Evolutionary conservation across 2,888 invertebrate species (phyloP), one percentile per base, ranked within the genome.

Genomic region (Aphrophora alni): DNA sequence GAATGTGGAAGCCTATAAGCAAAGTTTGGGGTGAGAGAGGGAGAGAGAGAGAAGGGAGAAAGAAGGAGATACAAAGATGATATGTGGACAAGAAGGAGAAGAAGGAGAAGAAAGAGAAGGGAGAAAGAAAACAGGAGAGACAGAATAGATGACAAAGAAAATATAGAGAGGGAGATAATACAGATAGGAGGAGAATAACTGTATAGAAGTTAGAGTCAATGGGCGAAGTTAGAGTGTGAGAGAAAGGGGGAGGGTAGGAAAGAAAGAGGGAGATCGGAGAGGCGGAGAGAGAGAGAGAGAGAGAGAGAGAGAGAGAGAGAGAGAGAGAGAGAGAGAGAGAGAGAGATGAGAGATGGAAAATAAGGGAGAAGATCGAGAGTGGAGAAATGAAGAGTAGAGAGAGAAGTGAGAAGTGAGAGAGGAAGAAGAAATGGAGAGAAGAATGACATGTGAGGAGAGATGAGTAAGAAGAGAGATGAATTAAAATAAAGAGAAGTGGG

Each of bases 281-380:
- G n/a, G 21, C 8, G 21, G n/a, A 24, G 24, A 24, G 24, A 21
- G 21, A 21, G n/a, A n/a, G n/a, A n/a, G n/a, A n/a, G n/a, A n/a
- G n/a, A n/a, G n/a, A n/a, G 69, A 69, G 69, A 69, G 69, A 21
- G 24, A 24, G 24, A 24, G 21, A 21, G 69, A 69, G 69, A 69
- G 69, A 69, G n/a, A n/a, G 8, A n/a, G n/a, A n/a, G 8, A n/a
- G n/a, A n/a, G n/a, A n/a, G 69, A 69, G n/a, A n/a, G n/a, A n/a
- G n/a, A n/a, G n/a, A n/a, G 69, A 72, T 25, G 72, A 72, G 27
- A 72, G 72, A 72, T 26, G 28, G 27, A 28, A 72, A n/a, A 72
- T 72, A n/a, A 72, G 72, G 28, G 72, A 72, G 27, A 26, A n/a
- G 24, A 28, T 26, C 12, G 72, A 26, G 27, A 72, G 26, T 12